These are phyloP conservation scores for Microtus pennsylvanicus DNA, from an alignment of 2,113 vertebrate species.

Conservation along the genomic window DNA sequence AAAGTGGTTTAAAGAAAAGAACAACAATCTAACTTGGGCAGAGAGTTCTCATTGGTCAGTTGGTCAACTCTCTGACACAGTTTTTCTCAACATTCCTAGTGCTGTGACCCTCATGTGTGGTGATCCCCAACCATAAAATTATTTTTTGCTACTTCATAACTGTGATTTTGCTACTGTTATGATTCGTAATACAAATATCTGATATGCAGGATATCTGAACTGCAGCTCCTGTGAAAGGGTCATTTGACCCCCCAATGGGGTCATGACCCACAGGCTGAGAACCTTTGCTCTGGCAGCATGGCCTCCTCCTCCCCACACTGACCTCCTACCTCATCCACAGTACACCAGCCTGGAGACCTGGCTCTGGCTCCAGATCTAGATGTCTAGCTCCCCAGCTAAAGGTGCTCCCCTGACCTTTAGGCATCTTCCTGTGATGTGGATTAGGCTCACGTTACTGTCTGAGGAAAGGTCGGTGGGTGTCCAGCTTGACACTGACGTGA, in stretches of 20 bases:
- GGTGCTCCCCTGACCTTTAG: background rate
- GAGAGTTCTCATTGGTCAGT: background rate
- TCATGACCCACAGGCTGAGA: background rate
- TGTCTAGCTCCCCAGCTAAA: fast-evolving
- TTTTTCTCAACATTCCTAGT: background rate
- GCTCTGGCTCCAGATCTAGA: background rate
- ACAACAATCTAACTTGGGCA: background rate
- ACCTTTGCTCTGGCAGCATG: background rate
- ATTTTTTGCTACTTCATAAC: background rate
- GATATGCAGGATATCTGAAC: background rate
- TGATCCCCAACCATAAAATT: background rate
- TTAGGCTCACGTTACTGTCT: background rate
- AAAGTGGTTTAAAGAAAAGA: background rate
- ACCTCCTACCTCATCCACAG: fast-evolving
- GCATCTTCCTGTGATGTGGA: background rate
- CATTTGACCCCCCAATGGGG: background rate
- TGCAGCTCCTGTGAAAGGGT: background rate
- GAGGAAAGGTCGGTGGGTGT: background rate
- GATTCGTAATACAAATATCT: background rate
- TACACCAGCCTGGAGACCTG: background rate
- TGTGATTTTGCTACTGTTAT: background rate
- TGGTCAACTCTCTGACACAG: background rate
- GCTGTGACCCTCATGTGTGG: background rate
- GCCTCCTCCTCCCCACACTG: background rate
- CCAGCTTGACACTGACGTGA: too few species aligned